phyloP scores from a whole-genome alignment of 2,797 vertebrate species.

The Argentina silus region DNA sequence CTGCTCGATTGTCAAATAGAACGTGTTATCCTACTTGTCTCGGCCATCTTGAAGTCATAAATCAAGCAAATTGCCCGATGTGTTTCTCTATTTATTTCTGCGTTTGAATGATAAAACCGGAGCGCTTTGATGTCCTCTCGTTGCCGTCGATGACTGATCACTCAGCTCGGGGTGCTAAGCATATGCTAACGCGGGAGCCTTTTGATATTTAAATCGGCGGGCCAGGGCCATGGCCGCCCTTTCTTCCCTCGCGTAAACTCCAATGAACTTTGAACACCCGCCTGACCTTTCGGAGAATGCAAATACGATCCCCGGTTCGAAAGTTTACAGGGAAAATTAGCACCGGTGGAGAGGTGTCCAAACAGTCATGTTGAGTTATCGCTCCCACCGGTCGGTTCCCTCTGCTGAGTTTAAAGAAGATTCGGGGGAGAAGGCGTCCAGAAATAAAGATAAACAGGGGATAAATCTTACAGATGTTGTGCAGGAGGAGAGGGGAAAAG shows the following conservation, averaged over 20 bases:
- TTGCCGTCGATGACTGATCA: constrained; percentile 55
- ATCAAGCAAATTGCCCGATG: constrained; percentile 34
- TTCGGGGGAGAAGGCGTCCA: constrained; percentile 54
- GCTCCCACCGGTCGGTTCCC: constrained; percentile 56
- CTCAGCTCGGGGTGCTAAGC: constrained; percentile 46
- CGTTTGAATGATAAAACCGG: constrained; percentile 63
- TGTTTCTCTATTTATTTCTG: constrained; percentile 31
- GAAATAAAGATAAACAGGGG: constrained; percentile 79
- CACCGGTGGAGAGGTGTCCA: constrained; percentile 66
- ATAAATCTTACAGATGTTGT: constrained; percentile 65
- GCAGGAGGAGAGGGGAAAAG: constrained; percentile 39
- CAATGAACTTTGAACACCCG: constrained; percentile 76
- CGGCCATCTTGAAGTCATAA: constrained; percentile 28
- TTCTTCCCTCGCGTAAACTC: constrained; percentile 57
- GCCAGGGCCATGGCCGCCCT: constrained; percentile 19
- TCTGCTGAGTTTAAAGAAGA: constrained; percentile 66
- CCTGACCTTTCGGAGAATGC: constrained; percentile 64
- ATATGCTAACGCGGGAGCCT: constrained; percentile 58
- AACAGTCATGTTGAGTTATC: constrained; percentile 74
- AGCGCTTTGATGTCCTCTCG: constrained; percentile 45
- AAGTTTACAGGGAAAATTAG: constrained; percentile 73
- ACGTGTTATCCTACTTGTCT: not conserved
- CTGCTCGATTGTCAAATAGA: too few relatives aligned
- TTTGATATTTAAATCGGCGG: constrained; percentile 77
- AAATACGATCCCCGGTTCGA: constrained; percentile 68